Conservation (phyloP, 2,113 vertebrate species). For the Podarcis cretensis region DNA sequence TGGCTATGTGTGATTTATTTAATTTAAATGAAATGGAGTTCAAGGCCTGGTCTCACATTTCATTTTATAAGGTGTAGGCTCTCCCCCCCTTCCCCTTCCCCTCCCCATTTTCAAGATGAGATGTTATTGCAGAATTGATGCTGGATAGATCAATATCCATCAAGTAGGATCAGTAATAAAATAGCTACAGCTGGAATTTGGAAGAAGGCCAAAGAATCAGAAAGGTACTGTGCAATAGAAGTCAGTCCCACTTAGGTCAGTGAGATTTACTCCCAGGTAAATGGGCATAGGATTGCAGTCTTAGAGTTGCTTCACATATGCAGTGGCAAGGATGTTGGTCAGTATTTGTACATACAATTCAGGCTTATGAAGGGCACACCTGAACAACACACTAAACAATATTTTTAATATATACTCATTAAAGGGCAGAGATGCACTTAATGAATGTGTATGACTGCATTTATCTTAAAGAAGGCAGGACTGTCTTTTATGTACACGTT, state of each 20-base stretch:
- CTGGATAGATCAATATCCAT: background rate
- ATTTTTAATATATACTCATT: background rate
- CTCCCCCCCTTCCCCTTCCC: too few species aligned
- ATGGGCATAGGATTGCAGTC: background rate
- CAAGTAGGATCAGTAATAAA: background rate
- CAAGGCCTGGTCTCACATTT: background rate
- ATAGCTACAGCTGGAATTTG: background rate
- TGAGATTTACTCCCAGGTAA: background rate
- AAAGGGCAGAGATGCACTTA: background rate
- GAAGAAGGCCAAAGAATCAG: background rate
- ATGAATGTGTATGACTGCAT: background rate
- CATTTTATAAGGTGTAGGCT: background rate
- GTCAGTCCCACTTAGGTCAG: background rate
- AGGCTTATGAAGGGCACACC: background rate
- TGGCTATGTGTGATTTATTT: background rate
- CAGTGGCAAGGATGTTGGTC: background rate
- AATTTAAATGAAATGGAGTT: background rate
- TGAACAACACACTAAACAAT: background rate
- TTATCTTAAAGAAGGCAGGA: background rate
- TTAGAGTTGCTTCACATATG: background rate
- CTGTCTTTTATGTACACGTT: background rate
- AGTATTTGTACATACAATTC: background rate
- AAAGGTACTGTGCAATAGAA: slow-evolving; percentile 1
- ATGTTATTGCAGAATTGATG: background rate
- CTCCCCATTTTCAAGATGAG: background rate